These are phyloP conservation scores for Gambusia holbrooki DNA, from an alignment of 2,113 vertebrate species.

Conservation along the genomic window DNA sequence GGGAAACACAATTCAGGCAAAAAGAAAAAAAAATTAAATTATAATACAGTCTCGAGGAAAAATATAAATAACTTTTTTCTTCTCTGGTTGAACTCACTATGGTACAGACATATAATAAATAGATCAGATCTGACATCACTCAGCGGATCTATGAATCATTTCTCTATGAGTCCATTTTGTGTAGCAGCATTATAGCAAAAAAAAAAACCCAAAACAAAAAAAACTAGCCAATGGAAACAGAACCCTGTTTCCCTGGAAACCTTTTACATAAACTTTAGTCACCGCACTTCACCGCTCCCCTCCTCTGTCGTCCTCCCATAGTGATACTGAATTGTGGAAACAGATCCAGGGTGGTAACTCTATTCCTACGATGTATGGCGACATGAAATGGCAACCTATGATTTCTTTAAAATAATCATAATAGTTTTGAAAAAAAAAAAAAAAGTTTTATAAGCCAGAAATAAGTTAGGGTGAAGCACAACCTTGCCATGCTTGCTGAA, in stretches of 20 bases:
- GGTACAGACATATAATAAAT: conserved; percentile 98
- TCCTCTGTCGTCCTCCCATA: conserved; percentile 30
- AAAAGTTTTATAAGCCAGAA: conserved; percentile 59
- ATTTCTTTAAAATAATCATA: neutral
- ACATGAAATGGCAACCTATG: conserved; percentile 66
- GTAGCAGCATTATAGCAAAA: conserved; percentile 79
- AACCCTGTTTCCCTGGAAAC: conserved; percentile 71
- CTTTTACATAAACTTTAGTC: conserved; percentile 65
- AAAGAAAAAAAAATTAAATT: conserved; percentile 89
- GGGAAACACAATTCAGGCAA: conserved; percentile 86
- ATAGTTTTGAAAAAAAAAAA: neutral
- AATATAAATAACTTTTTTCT: conserved; percentile 94
- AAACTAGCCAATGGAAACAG: conserved; percentile 75
- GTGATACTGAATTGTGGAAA: conserved; percentile 73
- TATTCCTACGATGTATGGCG: conserved; percentile 64
- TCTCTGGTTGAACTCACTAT: conserved; percentile 89
- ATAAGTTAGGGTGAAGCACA: conserved; percentile 56
- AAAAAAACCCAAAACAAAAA: neutral
- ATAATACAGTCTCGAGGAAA: conserved; percentile 91
- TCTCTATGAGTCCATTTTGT: conserved; percentile 77
- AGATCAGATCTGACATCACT: conserved; percentile 90
- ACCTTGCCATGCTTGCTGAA: conserved; percentile 71
- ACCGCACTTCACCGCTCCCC: conserved; percentile 16
- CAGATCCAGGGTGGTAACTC: conserved; percentile 47
- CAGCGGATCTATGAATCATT: conserved; percentile 81